Evolutionary conservation across 2,888 invertebrate species (phyloP).

Genomic region (Cheilosia soror): DNA sequence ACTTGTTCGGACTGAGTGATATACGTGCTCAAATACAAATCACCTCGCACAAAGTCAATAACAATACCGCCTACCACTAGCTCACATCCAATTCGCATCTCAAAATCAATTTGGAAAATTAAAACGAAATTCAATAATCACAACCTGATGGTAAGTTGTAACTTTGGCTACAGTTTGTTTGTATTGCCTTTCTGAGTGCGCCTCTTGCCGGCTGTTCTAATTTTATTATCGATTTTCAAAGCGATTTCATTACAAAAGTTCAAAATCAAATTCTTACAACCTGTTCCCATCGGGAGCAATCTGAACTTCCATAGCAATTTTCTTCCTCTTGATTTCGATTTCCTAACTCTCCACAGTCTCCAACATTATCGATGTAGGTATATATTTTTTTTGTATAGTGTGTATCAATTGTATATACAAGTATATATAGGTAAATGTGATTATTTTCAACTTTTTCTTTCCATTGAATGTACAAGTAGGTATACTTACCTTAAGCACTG

Average conservation of each 20-base stretch:
- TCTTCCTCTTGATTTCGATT: slow-evolving; percentile 2
- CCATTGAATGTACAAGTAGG: slow-evolving; percentile 1
- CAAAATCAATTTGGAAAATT: slow-evolving; percentile 29
- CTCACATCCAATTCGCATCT: background rate
- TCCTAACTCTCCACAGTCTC: background rate
- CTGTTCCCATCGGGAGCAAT: background rate
- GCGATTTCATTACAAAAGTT: slow-evolving; percentile 51
- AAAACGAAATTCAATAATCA: slow-evolving; percentile 42
- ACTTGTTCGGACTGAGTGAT: background rate
- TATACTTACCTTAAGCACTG: background rate
- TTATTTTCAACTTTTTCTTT: slow-evolving; percentile 23
- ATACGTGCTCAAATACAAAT: background rate
- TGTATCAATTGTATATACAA: no score
- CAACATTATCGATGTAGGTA: no score
- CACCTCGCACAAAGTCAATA: background rate
- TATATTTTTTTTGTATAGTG: background rate
- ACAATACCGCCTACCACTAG: background rate
- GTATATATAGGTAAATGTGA: background rate
- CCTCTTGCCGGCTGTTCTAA: background rate
- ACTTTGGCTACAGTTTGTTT: background rate
- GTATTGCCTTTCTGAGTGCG: background rate
- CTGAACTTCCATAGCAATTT: background rate
- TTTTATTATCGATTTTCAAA: slow-evolving; percentile 49
- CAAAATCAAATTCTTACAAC: slow-evolving; percentile 25
- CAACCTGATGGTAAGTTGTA: slow-evolving; percentile 3